A percentile compares a stretch with the other conserved stretches of the same genome.
Conservation (phyloP, 2,888 invertebrate species). For the Lingula anatina region DNA sequence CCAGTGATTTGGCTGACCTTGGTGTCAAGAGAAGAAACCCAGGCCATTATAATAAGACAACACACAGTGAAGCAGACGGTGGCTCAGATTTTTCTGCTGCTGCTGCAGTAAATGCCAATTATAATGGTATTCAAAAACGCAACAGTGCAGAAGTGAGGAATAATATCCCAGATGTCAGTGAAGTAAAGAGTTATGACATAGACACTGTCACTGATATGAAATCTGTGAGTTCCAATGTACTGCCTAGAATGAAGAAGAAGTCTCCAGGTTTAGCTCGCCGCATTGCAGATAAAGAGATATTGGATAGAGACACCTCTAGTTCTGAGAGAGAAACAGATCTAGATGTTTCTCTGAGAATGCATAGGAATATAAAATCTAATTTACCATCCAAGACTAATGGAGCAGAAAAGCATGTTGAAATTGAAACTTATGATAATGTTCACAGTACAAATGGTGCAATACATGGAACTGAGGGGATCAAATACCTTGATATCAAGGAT, state of each 20-base stretch:
- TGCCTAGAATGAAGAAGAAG: conserved; percentile 43
- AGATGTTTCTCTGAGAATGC: too few relatives aligned
- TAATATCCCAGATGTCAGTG: conserved; percentile 42
- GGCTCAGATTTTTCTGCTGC: neutral
- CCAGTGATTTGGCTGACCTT: too few relatives aligned
- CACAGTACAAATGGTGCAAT: neutral
- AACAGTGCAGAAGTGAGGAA: conserved; percentile 47
- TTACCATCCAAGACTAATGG: too few relatives aligned
- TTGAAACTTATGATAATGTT: too few relatives aligned
- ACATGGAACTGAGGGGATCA: neutral
- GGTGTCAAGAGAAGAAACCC: neutral
- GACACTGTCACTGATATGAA: conserved; percentile 14
- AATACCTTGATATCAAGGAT: neutral
- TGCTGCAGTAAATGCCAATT: neutral
- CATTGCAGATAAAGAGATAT: conserved; percentile 20
- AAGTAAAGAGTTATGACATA: conserved; percentile 40
- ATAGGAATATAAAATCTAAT: too few relatives aligned
- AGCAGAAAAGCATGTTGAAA: neutral
- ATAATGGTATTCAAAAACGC: conserved; percentile 18
- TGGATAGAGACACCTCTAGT: conserved; percentile 30
- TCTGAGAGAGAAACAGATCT: conserved; percentile 24
- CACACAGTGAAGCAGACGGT: neutral
- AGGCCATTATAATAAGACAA: too few relatives aligned
- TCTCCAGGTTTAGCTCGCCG: conserved; percentile 48
- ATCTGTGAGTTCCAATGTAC: conserved; percentile 20